Conservation (phyloP, 2,888 invertebrate genomes). For the Tinea trinotella region DNA sequence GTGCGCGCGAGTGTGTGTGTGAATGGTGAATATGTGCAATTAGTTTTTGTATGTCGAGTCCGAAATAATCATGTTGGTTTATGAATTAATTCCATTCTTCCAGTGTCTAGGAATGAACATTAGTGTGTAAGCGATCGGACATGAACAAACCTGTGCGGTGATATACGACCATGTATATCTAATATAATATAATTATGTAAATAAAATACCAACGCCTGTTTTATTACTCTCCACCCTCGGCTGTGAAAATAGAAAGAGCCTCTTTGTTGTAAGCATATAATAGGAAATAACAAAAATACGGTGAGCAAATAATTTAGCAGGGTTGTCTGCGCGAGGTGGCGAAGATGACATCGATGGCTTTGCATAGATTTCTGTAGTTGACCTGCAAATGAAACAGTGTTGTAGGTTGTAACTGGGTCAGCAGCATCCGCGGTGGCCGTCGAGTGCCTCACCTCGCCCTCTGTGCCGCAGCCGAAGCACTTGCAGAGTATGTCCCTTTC, state of each 20-base stretch:
- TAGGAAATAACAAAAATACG: too few species aligned
- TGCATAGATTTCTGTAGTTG: slow-evolving; percentile 80
- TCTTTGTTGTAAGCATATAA: too few species aligned
- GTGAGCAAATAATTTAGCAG: slow-evolving; percentile 35
- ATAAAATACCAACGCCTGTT: slow-evolving; percentile 40
- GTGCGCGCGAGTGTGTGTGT: slow-evolving; percentile 30
- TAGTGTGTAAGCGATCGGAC: slow-evolving; percentile 58
- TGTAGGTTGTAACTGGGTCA: too few species aligned
- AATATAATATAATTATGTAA: slow-evolving; percentile 58
- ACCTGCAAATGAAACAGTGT: slow-evolving; percentile 49
- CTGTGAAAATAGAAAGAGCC: too few species aligned
- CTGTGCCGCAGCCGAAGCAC: slow-evolving; percentile 79
- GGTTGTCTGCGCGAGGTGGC: slow-evolving; percentile 66
- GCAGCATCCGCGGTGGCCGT: too few species aligned
- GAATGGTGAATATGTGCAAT: background rate
- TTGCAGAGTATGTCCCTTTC: slow-evolving; percentile 81
- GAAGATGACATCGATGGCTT: slow-evolving; percentile 76
- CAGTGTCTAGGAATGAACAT: slow-evolving; percentile 5
- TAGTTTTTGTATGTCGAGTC: background rate
- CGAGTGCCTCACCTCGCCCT: slow-evolving; percentile 40
- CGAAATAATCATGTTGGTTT: background rate
- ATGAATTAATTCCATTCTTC: background rate
- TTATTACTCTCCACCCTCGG: too few species aligned
- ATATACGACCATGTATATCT: slow-evolving; percentile 66
- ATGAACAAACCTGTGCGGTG: slow-evolving; percentile 61